Conservation (phyloP, 2,113 vertebrate species). For the Notarius lentiginosus region DNA sequence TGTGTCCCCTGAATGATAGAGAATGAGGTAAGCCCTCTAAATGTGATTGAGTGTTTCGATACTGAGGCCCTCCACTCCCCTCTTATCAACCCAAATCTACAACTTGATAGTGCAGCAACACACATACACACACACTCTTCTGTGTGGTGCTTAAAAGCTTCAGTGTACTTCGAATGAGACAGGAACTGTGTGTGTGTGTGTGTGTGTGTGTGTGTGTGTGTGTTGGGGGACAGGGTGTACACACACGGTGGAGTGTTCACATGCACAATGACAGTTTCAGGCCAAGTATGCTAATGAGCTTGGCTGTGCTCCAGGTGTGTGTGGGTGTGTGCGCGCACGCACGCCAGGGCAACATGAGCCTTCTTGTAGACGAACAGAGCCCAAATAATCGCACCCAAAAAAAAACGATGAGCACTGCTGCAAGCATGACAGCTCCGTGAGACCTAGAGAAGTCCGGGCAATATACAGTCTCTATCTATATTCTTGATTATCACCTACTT, state of each 20-base stretch:
- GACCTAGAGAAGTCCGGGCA: neutral
- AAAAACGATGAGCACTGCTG: neutral
- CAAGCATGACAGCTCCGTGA: neutral
- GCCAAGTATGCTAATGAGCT: slow-evolving; percentile 43
- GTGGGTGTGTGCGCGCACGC: slow-evolving; percentile 12
- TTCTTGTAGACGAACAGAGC: neutral
- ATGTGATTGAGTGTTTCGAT: slow-evolving; percentile 37
- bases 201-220: neutral
- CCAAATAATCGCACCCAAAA: neutral
- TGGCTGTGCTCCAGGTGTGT: slow-evolving; percentile 34
- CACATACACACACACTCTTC: slow-evolving; percentile 26
- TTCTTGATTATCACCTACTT: slow-evolving; percentile 37
- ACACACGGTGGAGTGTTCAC: slow-evolving; percentile 30
- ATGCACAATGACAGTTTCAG: slow-evolving; percentile 41
- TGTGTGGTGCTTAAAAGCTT: slow-evolving; percentile 5
- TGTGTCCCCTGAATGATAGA: neutral
- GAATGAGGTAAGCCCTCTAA: slow-evolving; percentile 26
- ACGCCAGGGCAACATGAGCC: neutral
- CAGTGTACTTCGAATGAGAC: slow-evolving; percentile 19
- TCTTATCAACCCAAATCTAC: slow-evolving; percentile 4
- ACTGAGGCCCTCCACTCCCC: slow-evolving; percentile 11
- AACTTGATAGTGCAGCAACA: slow-evolving; percentile 4
- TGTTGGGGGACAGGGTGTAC: neutral
- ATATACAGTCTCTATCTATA: slow-evolving; percentile 6
- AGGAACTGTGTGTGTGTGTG: slow-evolving; percentile 24